These are phyloP conservation scores for Diorhabda elongata DNA, from an alignment of 1,140 invertebrate species.

Conservation along the genomic window DNA sequence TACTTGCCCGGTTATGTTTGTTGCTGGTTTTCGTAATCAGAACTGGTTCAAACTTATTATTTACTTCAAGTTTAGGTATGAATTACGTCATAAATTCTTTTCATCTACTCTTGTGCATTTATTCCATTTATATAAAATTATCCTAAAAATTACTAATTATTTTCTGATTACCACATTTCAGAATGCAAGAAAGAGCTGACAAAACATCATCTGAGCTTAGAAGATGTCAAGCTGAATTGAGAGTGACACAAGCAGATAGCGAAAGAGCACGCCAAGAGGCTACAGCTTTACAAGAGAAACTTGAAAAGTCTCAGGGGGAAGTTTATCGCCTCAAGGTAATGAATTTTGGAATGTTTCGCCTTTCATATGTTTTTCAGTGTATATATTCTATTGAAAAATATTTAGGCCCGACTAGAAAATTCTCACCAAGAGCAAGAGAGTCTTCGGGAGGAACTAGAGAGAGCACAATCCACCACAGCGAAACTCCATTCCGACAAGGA, in stretches of 20 bases:
- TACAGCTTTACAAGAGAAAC: conserved; percentile 82
- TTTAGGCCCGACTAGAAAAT: conserved; percentile 80
- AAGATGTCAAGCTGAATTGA: conserved; percentile 77
- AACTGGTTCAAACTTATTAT: no score
- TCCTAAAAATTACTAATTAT: no score
- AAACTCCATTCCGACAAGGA: conserved; percentile 84
- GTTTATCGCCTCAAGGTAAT: conserved; percentile 78
- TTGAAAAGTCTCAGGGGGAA: conserved; percentile 90
- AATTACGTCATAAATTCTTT: no score
- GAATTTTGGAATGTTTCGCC: background rate
- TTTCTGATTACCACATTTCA: conserved; percentile 52
- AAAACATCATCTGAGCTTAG: conserved; percentile 78
- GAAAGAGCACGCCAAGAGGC: conserved; percentile 80
- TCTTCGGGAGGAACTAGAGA: conserved; percentile 84
- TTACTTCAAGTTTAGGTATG: no score
- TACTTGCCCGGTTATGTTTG: no score
- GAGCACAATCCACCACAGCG: conserved; percentile 68
- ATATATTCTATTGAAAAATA: background rate
- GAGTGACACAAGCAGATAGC: conserved; percentile 80
- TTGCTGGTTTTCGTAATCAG: no score
- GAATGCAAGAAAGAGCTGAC: conserved; percentile 82
- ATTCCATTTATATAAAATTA: no score
- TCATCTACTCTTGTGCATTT: no score
- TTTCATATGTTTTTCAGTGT: background rate
- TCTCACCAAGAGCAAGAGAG: conserved; percentile 90